Evolutionary conservation across 2,888 invertebrate species (phyloP).

Genomic region (Melikaiella ostensackeni): DNA sequence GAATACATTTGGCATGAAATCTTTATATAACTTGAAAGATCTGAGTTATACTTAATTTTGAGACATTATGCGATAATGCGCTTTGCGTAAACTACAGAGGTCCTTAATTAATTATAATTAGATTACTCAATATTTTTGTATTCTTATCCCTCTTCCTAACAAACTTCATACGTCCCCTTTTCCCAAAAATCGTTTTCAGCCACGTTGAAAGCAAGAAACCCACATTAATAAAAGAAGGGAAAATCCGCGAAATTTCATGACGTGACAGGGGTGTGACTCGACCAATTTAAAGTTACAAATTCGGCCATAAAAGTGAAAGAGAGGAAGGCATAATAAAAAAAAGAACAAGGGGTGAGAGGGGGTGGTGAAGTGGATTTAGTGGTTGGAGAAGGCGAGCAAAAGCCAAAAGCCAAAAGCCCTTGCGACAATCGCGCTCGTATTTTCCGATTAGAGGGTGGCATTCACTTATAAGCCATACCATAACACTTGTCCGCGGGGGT

Average conservation of each 20-base stretch:
- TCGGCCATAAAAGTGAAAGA: conserved; percentile 69
- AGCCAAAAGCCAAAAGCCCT: conserved; percentile 52
- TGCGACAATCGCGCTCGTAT: conserved; percentile 76
- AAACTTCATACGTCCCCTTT: too few relatives aligned
- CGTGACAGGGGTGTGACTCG: conserved; percentile 55
- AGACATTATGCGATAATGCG: too few relatives aligned
- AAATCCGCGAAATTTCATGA: conserved; percentile 55
- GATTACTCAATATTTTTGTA: neutral
- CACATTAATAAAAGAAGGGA: conserved; percentile 38
- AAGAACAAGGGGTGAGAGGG: conserved; percentile 44
- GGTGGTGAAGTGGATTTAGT: neutral
- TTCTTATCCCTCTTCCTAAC: neutral
- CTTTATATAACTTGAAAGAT: too few relatives aligned
- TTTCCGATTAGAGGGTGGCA: conserved; percentile 77
- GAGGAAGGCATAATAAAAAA: conserved; percentile 60
- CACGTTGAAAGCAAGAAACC: neutral
- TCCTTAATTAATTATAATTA: too few relatives aligned
- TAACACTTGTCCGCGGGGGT: conserved; percentile 76
- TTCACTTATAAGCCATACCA: conserved; percentile 77
- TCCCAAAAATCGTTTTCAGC: neutral
- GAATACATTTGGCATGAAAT: too few relatives aligned
- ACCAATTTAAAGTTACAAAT: conserved; percentile 76
- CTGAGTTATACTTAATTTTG: too few relatives aligned
- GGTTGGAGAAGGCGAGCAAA: conserved; percentile 46
- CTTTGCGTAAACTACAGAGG: too few relatives aligned